These are phyloP conservation scores for Noturus placidus DNA, from an alignment of 2,113 vertebrate genomes.

Conservation along the genomic window DNA sequence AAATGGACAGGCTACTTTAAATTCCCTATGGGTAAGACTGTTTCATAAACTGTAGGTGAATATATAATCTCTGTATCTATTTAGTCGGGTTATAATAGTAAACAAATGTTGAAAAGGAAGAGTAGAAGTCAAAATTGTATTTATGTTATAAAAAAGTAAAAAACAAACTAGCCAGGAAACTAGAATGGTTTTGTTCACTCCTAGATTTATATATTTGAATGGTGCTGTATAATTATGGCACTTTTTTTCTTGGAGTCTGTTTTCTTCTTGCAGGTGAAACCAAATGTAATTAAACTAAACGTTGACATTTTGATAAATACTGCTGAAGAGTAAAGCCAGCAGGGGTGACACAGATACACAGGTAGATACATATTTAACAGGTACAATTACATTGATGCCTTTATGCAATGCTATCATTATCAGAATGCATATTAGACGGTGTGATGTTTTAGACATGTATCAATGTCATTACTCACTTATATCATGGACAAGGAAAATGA, in stretches of 20 bases:
- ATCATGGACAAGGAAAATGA: not conserved
- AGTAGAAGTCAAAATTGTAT: not conserved
- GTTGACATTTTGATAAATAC: slow-evolving; percentile 53
- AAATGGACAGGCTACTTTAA: not conserved
- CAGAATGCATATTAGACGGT: not conserved
- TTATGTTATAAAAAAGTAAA: not conserved
- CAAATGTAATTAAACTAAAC: slow-evolving; percentile 46
- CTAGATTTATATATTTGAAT: not conserved
- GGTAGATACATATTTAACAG: slow-evolving; percentile 21
- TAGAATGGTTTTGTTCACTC: not conserved
- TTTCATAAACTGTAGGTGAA: not conserved
- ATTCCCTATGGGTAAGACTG: not conserved
- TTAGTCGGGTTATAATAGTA: not conserved
- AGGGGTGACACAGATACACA: slow-evolving; percentile 25
- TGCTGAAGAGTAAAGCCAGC: slow-evolving; percentile 42
- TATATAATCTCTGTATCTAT: not conserved
- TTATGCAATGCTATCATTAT: not conserved
- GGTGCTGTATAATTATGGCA: slow-evolving; percentile 11
- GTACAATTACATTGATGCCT: slow-evolving; percentile 30
- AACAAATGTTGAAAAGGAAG: not conserved
- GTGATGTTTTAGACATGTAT: not conserved
- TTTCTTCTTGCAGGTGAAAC: slow-evolving; percentile 38
- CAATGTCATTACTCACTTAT: not conserved
- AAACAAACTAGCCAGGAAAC: not conserved
- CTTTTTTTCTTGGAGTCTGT: not conserved